phyloP scores from a whole-genome alignment of 92 coral and sea anemone genomes.

The Montipora capitata region DNA sequence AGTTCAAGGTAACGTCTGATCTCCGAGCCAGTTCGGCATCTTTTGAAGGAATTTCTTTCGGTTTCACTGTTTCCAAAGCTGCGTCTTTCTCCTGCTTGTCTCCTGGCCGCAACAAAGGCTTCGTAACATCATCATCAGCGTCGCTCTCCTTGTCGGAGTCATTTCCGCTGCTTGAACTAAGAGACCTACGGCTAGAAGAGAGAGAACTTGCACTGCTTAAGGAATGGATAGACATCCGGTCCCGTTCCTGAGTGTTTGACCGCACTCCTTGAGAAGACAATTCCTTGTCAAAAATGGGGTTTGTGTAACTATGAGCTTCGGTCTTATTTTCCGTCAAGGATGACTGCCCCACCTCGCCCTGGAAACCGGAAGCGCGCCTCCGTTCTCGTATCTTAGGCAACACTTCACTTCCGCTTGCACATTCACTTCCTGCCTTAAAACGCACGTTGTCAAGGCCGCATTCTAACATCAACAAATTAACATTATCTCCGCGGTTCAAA shows the following conservation, averaged over 20 bases:
- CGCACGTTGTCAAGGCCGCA: constrained; percentile 91
- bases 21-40: constrained; percentile 89
- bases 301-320: constrained; percentile 76
- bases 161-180: constrained; percentile 85
- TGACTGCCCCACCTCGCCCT: constrained; percentile 10
- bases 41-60: constrained; percentile 27
- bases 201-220: constrained; percentile 86
- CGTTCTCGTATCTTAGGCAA: constrained; percentile 76
- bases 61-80: not conserved
- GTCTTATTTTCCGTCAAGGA: constrained; percentile 1
- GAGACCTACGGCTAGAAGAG: constrained; percentile 70
- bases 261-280: constrained; percentile 56
- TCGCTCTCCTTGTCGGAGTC: constrained; percentile 96
- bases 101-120: constrained; percentile 49
- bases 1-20: constrained; percentile 77
- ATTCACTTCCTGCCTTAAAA: constrained; percentile 90
- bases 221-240: constrained; percentile 62
- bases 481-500: constrained; percentile 55
- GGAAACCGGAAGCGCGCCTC: constrained; percentile 44
- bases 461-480: constrained; percentile 92
- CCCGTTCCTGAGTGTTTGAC: constrained; percentile 44
- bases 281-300: constrained; percentile 80
- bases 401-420: constrained; percentile 84
- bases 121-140: constrained; percentile 66
- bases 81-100: constrained; percentile 7